Evolutionary conservation across 2,888 invertebrate genomes (phyloP).

Genomic region (Drosophila infuscata): DNA sequence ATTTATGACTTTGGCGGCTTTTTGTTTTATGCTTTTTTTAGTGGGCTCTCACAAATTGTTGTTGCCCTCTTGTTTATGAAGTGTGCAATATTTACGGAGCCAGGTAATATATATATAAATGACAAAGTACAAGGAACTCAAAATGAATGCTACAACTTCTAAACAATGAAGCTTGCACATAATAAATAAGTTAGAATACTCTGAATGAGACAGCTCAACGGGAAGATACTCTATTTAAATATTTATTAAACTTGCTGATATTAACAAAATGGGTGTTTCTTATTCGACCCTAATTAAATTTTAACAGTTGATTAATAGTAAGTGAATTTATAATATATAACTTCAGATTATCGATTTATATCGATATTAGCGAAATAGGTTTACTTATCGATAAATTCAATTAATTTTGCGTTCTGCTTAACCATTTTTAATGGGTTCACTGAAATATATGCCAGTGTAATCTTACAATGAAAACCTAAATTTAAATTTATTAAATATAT

Average conservation of each 20-base stretch:
- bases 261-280: too few species aligned
- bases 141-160: not conserved
- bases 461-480: not conserved
- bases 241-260: not conserved
- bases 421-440: not conserved
- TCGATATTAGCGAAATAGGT: too few species aligned
- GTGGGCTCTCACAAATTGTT: slow-evolving; percentile 22
- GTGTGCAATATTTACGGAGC: slow-evolving; percentile 19
- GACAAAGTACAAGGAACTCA: not conserved
- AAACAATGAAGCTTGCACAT: not conserved
- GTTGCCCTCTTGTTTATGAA: slow-evolving; percentile 35
- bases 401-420: too few species aligned
- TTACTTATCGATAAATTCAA: too few species aligned
- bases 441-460: not conserved
- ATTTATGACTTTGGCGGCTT: slow-evolving; percentile 53
- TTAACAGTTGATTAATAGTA: not conserved
- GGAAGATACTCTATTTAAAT: not conserved
- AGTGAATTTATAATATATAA: too few species aligned
- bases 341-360: too few species aligned
- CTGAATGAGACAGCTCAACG: not conserved
- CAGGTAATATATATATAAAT: slow-evolving; percentile 7
- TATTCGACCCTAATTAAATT: not conserved
- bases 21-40: slow-evolving; percentile 3
- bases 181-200: not conserved
- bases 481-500: not conserved